A percentile compares a stretch with the other conserved stretches of the same genome.
These are phyloP conservation scores for Nemurella pictetii DNA, from an alignment of 2,888 invertebrate genomes.

Conservation along the genomic window DNA sequence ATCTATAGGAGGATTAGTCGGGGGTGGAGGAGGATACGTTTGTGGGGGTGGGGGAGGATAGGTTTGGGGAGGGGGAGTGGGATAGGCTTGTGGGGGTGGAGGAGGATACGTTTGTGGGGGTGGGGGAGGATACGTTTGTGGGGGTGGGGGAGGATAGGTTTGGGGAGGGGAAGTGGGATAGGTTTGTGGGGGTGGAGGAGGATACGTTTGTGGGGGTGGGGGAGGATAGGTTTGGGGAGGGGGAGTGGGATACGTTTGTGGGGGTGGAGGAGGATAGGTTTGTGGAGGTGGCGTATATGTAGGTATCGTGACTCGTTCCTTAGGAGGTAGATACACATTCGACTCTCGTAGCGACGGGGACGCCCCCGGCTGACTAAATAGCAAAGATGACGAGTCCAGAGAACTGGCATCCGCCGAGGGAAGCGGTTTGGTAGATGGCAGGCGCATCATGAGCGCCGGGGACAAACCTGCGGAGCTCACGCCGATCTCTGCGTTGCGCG, in stretches of 20 bases:
- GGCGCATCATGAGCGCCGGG: background rate
- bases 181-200: background rate
- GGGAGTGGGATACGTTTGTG: constrained; percentile 29
- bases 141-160: background rate
- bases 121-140: constrained; percentile 7
- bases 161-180: background rate
- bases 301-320: background rate
- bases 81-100: constrained; percentile 12
- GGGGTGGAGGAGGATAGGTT: constrained; percentile 14
- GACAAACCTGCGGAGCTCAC: background rate
- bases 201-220: background rate
- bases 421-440: background rate
- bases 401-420: background rate
- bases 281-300: constrained; percentile 19
- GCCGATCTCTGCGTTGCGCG: constrained; percentile 53
- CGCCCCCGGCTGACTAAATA: background rate
- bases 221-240: background rate
- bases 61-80: constrained; percentile 17
- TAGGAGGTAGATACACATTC: constrained; percentile 18
- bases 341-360: background rate
- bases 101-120: constrained; percentile 19
- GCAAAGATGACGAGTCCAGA: background rate
- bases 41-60: background rate
- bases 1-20: no score
- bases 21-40: background rate